Evolutionary conservation across 2,888 invertebrate genomes (phyloP).

Genomic region (Podotricha telesiphe): DNA sequence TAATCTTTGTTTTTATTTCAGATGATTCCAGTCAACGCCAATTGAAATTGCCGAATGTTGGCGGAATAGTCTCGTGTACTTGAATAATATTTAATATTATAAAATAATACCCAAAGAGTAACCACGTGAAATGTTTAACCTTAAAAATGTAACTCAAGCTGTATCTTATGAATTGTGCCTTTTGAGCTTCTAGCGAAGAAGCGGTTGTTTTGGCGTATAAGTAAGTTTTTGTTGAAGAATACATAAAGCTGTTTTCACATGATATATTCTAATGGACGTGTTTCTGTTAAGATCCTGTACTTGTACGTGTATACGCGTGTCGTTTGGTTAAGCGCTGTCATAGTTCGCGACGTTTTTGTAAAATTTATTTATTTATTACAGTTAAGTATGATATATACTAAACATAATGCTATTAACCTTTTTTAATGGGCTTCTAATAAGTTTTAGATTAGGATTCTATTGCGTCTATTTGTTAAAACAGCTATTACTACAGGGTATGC

Average conservation of each 20-base stretch:
- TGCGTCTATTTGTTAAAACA: not conserved
- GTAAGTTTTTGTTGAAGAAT: conserved; percentile 40
- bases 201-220: conserved; percentile 66
- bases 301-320: conserved; percentile 15
- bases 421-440: conserved; percentile 9
- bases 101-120: conserved; percentile 44
- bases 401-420: conserved; percentile 6
- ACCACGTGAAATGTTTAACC: conserved; percentile 42
- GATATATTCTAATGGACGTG: conserved; percentile 39
- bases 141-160: conserved; percentile 59
- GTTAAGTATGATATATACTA: conserved; percentile 31
- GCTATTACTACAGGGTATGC: not conserved
- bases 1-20: not conserved
- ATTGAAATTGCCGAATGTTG: not conserved
- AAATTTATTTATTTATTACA: conserved; percentile 40
- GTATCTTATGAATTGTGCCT: conserved; percentile 82
- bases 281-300: conserved; percentile 29
- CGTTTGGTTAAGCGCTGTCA: conserved; percentile 33
- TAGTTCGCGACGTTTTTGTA: conserved; percentile 32
- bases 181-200: conserved; percentile 70
- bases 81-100: conserved; percentile 28
- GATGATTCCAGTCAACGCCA: not conserved
- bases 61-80: conserved; percentile 19
- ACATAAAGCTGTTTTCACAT: conserved; percentile 26
- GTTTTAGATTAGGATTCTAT: not conserved